Percentiles rank a stretch among this genome's conserved stretches.
phyloP scores from a whole-genome alignment of 2,888 invertebrate genomes.

The Xylota segnis region DNA sequence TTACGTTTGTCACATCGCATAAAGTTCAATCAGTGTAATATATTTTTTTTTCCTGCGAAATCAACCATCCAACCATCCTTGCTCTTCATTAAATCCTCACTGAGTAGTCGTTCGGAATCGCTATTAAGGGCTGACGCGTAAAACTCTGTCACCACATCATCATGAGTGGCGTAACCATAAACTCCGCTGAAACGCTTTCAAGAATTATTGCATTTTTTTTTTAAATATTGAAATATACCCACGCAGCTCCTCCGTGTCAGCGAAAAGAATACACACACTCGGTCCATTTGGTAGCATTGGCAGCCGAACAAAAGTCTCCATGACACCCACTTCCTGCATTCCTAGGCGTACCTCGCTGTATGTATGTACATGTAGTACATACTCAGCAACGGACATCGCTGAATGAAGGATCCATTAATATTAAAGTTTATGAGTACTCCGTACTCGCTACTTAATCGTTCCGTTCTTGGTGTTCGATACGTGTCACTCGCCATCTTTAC shows the following conservation, averaged over 20 bases:
- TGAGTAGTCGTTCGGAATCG: background rate
- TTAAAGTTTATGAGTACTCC: conserved; percentile 49
- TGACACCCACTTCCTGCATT: conserved; percentile 4
- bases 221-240: conserved; percentile 50
- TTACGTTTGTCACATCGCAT: background rate
- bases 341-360: background rate
- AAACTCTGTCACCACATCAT: conserved; percentile 22
- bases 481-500: conserved; percentile 47
- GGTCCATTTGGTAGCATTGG: conserved; percentile 1
- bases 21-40: background rate
- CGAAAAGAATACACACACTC: background rate
- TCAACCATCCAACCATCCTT: background rate
- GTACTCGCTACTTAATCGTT: conserved; percentile 40
- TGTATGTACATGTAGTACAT: background rate
- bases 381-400: background rate
- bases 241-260: background rate
- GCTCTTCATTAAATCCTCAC: conserved; percentile 5
- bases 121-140: conserved; percentile 10
- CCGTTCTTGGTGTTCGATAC: conserved; percentile 34
- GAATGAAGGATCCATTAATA: conserved; percentile 38
- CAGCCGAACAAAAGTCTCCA: background rate
- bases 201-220: conserved; percentile 42
- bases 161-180: conserved; percentile 33
- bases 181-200: conserved; percentile 26
- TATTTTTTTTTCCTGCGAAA: background rate